A percentile compares a stretch with the other conserved stretches of the same genome.
Conservation (phyloP, 2,888 invertebrate species). For the Tenthredo distinguenda region DNA sequence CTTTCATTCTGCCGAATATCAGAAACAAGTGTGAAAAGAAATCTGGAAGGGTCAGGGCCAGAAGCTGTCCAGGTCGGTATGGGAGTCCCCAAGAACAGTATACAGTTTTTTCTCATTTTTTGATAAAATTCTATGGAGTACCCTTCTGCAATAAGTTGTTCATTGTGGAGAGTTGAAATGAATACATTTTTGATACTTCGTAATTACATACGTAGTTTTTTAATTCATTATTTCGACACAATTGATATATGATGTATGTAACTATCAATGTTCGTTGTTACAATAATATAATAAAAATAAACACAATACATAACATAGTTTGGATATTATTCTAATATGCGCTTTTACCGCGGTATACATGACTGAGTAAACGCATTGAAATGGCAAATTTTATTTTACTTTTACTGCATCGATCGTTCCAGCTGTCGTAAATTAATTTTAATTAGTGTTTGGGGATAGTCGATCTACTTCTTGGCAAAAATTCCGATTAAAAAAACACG, state of each 20-base stretch:
- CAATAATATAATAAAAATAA: constrained; percentile 3
- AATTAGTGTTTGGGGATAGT: neutral
- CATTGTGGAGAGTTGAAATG: too few species aligned
- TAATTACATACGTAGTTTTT: neutral
- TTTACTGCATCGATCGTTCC: neutral
- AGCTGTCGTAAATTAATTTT: neutral
- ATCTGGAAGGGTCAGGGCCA: too few species aligned
- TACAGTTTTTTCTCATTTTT: too few species aligned
- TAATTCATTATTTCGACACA: neutral
- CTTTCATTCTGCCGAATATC: too few species aligned
- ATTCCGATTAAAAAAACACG: neutral
- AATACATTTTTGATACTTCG: too few species aligned
- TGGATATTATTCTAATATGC: constrained; percentile 2
- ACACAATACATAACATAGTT: neutral
- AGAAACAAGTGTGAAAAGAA: too few species aligned
- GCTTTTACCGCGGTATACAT: neutral
- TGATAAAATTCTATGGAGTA: too few species aligned
- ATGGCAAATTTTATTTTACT: neutral
- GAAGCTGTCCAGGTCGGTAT: too few species aligned
- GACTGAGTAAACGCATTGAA: constrained; percentile 24
- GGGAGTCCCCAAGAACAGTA: too few species aligned
- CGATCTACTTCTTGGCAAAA: neutral
- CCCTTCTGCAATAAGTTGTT: too few species aligned
- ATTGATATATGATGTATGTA: neutral
- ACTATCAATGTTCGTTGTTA: neutral